Evolutionary conservation across 2,888 invertebrate species (phyloP), one percentile per base, ranked within the genome.

Genomic region (Baronia brevicornis): DNA sequence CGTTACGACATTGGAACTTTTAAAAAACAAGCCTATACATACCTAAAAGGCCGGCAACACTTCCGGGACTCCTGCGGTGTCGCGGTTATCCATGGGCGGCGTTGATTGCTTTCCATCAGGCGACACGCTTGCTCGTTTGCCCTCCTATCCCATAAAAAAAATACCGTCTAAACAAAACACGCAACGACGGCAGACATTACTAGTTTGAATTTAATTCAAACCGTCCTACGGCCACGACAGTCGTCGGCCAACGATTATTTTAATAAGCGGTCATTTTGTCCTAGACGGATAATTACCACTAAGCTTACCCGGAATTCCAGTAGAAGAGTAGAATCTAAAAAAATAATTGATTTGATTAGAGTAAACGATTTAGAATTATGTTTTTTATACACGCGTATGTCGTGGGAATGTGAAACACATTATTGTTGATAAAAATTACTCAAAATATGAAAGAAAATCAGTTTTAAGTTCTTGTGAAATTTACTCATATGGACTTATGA

Each of bases 251-350:
- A 41, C 59, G 43, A 75, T 79, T 77, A 79, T 64, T 67, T 63
- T 77, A 75, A 79, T 77, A 69, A 64, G 60, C 58, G 54, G 56
- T 58, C 55, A 69, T 75, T 74, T 69, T 61, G 68, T 70, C 68
- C 62, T 65, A 55, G 56, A n/a, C n/a, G n/a, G 39, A 41, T 68
- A 72, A 73, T 71, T 68, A 61, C 50, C 44, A 35, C 39, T 46
- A 51, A 8, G 43, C 46, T 36, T 49, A 49, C 51, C 44, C 50
- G 43, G 50, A 51, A 52, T 46, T 40, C 39, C 41, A 44, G 35
- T 39, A 37, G 36, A 43, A 49, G 24, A 28, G n/a, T n/a, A n/a
- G n/a, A 37, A 33, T 27, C 32, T 33, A 37, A 37, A 37, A 42
- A 37, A 35, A 26, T 42, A 42, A 42, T 42, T 42, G 42, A 23